Evolutionary conservation across 2,797 vertebrate genomes (phyloP).

Genomic region (Eremophila alpestris): DNA sequence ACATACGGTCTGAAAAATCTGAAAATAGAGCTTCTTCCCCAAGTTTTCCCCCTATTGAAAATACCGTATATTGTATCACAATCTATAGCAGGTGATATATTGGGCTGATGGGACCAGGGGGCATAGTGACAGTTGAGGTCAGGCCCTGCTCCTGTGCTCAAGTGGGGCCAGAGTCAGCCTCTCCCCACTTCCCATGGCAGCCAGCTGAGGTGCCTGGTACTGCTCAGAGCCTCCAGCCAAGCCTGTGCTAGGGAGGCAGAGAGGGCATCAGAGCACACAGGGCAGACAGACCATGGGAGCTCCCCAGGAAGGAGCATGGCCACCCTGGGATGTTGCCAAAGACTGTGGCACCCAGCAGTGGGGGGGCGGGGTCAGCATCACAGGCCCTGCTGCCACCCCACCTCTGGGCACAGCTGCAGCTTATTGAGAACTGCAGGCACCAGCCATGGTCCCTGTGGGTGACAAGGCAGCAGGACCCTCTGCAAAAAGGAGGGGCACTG

Average conservation of each 20-base stretch:
- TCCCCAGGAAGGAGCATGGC: rapidly evolving
- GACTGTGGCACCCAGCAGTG: background rate
- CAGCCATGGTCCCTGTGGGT: background rate
- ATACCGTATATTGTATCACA: conserved; percentile 57
- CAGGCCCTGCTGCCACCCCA: rapidly evolving
- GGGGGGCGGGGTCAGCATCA: rapidly evolving
- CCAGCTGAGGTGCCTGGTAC: background rate
- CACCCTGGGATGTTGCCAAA: background rate
- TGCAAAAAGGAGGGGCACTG: conserved; percentile 43
- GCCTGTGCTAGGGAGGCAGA: background rate
- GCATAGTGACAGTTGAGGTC: rapidly evolving
- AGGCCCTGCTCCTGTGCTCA: background rate
- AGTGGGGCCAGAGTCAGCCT: background rate
- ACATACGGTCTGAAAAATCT: conserved; percentile 54
- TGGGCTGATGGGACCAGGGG: background rate
- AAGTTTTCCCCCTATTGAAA: conserved; percentile 37
- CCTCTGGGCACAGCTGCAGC: background rate
- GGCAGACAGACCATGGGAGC: rapidly evolving
- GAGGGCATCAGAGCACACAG: background rate
- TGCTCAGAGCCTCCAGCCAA: background rate
- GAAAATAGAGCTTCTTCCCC: conserved; percentile 55
- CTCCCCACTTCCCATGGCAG: background rate
- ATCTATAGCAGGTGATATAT: background rate
- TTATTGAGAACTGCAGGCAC: background rate
- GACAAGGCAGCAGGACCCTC: conserved; percentile 7